Evolutionary conservation across 2,888 invertebrate genomes (phyloP).

Genomic region (Pseudeuparius sepicola): DNA sequence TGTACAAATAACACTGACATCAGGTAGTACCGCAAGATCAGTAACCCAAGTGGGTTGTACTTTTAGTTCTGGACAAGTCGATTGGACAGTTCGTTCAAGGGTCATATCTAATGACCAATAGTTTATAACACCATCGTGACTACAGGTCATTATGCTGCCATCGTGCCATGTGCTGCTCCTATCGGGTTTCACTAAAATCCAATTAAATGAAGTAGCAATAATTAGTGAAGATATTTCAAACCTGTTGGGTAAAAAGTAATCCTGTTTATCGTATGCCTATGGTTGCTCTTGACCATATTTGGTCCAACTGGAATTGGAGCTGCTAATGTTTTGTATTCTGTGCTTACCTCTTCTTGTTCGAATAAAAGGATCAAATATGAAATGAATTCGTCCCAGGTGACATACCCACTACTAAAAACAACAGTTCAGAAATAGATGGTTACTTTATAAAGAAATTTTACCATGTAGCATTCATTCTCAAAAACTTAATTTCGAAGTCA

Average conservation of each 20-base stretch:
- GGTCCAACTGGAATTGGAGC: slow-evolving; percentile 53
- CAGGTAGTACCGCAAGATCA: slow-evolving; percentile 62
- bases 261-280: slow-evolving; percentile 57
- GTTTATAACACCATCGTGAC: slow-evolving; percentile 66
- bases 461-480: slow-evolving; percentile 43
- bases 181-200: slow-evolving; percentile 36
- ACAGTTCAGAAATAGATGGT: no score
- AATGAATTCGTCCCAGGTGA: slow-evolving; percentile 69
- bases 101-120: slow-evolving; percentile 67
- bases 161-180: slow-evolving; percentile 47
- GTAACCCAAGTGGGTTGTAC: slow-evolving; percentile 61
- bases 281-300: slow-evolving; percentile 50
- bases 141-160: slow-evolving; percentile 64
- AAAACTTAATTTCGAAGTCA: slow-evolving; percentile 52
- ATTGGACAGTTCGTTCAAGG: slow-evolving; percentile 51
- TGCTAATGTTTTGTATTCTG: slow-evolving; percentile 51
- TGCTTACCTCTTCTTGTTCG: slow-evolving; percentile 53
- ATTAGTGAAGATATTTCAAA: no score
- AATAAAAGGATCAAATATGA: slow-evolving; percentile 66
- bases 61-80: slow-evolving; percentile 50
- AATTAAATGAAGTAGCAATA: no score
- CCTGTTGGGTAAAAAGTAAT: slow-evolving; percentile 53
- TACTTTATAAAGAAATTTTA: no score
- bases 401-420: slow-evolving; percentile 38
- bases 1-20: slow-evolving; percentile 67